Percentiles rank a stretch among this genome's conserved stretches.
Conservation (phyloP, 2,797 vertebrate species). For the Rhynchotus rufescens region DNA sequence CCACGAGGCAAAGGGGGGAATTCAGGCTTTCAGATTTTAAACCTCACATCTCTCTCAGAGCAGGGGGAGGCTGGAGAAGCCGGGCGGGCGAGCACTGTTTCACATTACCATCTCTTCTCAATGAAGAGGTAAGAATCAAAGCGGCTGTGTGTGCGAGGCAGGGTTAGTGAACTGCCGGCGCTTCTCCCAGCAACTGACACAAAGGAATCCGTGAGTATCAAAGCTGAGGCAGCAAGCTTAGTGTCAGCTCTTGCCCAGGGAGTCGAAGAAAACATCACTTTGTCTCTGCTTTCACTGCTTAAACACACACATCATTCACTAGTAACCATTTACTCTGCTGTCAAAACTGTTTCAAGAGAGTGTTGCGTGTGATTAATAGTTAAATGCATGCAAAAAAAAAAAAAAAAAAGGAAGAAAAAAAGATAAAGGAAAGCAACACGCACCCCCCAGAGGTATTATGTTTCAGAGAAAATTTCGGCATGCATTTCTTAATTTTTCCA, state of each 20-base stretch:
- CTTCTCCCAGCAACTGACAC: slow-evolving; percentile 61
- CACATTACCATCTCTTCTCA: slow-evolving; percentile 38
- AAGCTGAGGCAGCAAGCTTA: slow-evolving; percentile 36
- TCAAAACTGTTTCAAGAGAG: slow-evolving; percentile 70
- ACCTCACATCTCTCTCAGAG: background rate
- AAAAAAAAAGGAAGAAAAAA: no score
- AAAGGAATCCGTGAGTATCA: slow-evolving; percentile 51
- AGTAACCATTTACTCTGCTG: slow-evolving; percentile 67
- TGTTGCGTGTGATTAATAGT: slow-evolving; percentile 61
- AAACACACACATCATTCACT: slow-evolving; percentile 59
- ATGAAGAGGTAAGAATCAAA: slow-evolving; percentile 61
- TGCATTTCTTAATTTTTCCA: slow-evolving; percentile 19
- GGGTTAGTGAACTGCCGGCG: slow-evolving; percentile 56
- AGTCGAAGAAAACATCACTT: slow-evolving; percentile 62
- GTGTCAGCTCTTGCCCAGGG: slow-evolving; percentile 43
- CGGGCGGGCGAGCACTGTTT: slow-evolving; percentile 36
- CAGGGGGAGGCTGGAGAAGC: background rate
- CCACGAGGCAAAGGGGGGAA: background rate
- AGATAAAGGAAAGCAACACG: background rate
- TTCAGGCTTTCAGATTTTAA: slow-evolving; percentile 9
- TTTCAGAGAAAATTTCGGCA: slow-evolving; percentile 43
- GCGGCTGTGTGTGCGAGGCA: slow-evolving; percentile 9
- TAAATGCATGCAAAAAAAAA: slow-evolving; percentile 23
- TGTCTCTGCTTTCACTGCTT: slow-evolving; percentile 61
- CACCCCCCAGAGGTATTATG: background rate